Evolutionary conservation across 2,888 invertebrate genomes (phyloP).

Genomic region (Drosophila rubida): DNA sequence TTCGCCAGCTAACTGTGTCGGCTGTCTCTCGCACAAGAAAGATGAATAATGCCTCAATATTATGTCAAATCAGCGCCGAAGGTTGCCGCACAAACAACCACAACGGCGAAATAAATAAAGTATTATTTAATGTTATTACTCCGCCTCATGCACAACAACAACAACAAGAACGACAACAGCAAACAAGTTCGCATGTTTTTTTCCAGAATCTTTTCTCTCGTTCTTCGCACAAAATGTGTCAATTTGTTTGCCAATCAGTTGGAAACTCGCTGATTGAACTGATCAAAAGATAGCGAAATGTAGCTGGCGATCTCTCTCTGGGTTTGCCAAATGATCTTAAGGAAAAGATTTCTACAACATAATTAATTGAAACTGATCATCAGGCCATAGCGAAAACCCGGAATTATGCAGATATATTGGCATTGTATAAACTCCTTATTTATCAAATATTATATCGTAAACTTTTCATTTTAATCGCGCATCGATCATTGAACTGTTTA

Average conservation of each 20-base stretch:
- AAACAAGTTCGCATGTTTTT: conserved; percentile 28
- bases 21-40: conserved; percentile 14
- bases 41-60: conserved; percentile 46
- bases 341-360: conserved; percentile 4
- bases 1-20: conserved; percentile 10
- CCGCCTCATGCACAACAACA: conserved; percentile 30
- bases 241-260: conserved; percentile 15
- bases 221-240: conserved; percentile 14
- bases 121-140: conserved; percentile 59
- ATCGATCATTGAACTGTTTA: conserved; percentile 6
- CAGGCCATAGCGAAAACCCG: neutral
- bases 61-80: conserved; percentile 52
- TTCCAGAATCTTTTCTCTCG: conserved; percentile 12
- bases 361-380: conserved; percentile 9
- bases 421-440: neutral
- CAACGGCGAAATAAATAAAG: conserved; percentile 8
- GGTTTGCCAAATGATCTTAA: neutral
- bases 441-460: neutral
- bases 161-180: too few relatives aligned
- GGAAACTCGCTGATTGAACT: conserved; percentile 1
- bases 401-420: neutral
- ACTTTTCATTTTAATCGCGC: conserved; percentile 2
- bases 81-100: conserved; percentile 47
- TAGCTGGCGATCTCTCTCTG: neutral
- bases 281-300: conserved; percentile 14